Conservation (phyloP, 2,888 invertebrate species). For the Morinoia aosen region DNA sequence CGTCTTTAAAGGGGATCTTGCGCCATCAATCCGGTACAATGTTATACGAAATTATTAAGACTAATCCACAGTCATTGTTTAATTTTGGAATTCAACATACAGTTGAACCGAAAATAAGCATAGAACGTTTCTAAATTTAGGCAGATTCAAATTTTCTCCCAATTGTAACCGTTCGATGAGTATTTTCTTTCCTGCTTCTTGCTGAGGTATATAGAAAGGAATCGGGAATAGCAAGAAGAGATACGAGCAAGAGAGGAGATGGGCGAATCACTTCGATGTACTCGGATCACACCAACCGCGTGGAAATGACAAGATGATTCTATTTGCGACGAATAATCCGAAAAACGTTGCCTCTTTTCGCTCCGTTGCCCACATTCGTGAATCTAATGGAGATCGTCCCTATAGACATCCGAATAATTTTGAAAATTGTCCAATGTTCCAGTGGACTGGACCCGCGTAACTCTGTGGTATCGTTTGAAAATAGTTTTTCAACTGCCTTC, state of each 20-base stretch:
- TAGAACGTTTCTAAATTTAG: background rate
- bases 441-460: background rate
- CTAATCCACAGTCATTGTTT: background rate
- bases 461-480: background rate
- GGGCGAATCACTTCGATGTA: background rate
- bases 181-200: background rate
- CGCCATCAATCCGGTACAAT: background rate
- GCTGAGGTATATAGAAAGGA: too few species aligned
- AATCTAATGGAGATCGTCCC: background rate
- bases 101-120: background rate
- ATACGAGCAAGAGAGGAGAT: background rate
- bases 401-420: background rate
- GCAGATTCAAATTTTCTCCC: background rate
- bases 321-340: background rate
- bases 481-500: background rate
- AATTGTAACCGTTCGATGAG: background rate
- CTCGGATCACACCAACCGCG: background rate
- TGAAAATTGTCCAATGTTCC: background rate
- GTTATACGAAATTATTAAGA: background rate
- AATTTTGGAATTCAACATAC: background rate
- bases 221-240: background rate
- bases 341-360: background rate
- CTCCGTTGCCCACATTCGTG: background rate
- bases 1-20: background rate
- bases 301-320: background rate